Evolutionary conservation across 2,113 vertebrate species (phyloP).

Genomic region (Etheostoma cragini): DNA sequence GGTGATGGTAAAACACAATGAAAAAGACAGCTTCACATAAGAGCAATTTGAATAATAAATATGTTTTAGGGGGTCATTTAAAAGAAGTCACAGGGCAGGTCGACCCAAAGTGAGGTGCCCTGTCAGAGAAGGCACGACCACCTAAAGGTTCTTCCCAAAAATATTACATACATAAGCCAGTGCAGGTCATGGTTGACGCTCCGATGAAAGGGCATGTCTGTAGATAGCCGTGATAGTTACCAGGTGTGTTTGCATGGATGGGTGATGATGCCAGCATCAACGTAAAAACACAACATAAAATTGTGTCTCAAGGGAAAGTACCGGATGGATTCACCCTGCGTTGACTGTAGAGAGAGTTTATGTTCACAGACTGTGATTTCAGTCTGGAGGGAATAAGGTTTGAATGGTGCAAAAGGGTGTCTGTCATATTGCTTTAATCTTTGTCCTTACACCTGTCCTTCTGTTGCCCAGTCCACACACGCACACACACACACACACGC

Average conservation of each 20-base stretch:
- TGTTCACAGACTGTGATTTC: background rate
- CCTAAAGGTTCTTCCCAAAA: no score
- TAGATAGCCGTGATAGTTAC: background rate
- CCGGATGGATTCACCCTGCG: background rate
- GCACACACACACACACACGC: background rate
- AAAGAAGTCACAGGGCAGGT: no score
- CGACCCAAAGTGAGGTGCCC: no score
- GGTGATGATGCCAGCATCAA: no score
- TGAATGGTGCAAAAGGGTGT: background rate
- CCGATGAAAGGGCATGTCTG: background rate
- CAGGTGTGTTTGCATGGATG: slow-evolving; percentile 1
- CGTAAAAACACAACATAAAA: background rate
- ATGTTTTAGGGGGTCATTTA: no score
- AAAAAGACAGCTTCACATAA: no score
- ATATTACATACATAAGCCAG: background rate
- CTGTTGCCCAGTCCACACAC: background rate
- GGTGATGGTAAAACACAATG: no score
- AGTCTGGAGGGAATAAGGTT: background rate
- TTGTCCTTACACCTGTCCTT: background rate
- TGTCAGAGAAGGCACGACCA: no score
- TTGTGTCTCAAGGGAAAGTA: background rate
- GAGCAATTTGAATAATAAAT: no score
- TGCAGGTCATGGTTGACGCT: background rate
- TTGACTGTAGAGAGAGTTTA: background rate
- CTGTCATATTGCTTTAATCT: background rate